Conservation (phyloP, 2,797 vertebrate species). For the Poeciliopsis presidionis region DNA sequence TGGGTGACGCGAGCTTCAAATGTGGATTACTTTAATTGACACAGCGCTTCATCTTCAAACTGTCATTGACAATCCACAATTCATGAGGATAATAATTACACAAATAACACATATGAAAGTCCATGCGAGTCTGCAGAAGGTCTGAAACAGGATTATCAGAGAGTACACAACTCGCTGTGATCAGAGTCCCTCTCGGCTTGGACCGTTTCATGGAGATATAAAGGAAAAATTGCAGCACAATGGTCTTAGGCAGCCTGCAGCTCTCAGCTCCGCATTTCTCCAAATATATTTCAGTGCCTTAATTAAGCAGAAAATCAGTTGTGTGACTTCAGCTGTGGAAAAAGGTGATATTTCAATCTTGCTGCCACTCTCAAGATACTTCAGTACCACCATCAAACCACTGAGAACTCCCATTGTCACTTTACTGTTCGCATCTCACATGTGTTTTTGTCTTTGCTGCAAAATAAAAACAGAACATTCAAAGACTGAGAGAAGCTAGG, state of each 20-base stretch:
- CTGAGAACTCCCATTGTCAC: constrained; percentile 23
- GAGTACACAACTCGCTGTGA: constrained; percentile 69
- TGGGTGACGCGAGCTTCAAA: constrained; percentile 72
- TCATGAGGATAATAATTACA: constrained; percentile 76
- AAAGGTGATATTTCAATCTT: constrained; percentile 30
- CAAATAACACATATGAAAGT: constrained; percentile 76
- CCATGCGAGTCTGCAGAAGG: constrained; percentile 46
- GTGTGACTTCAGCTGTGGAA: constrained; percentile 44
- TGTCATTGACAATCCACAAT: constrained; percentile 71
- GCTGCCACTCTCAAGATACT: constrained; percentile 38
- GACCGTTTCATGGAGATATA: constrained; percentile 58
- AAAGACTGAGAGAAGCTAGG: constrained; percentile 16
- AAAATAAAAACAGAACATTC: constrained; percentile 36
- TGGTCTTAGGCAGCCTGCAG: constrained; percentile 50
- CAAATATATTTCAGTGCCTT: constrained; percentile 40
- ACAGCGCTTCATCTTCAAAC: constrained; percentile 74
- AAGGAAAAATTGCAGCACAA: constrained; percentile 58
- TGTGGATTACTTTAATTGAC: constrained; percentile 78
- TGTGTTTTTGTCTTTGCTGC: constrained; percentile 12
- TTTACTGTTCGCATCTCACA: constrained; percentile 25
- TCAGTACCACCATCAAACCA: constrained; percentile 28
- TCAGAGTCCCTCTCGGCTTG: constrained; percentile 59
- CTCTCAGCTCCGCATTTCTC: constrained; percentile 41
- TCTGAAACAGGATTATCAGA: constrained; percentile 72
- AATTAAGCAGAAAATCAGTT: constrained; percentile 65